Conservation (phyloP, 2,888 invertebrate genomes). For the Dinocampus coccinellae region DNA sequence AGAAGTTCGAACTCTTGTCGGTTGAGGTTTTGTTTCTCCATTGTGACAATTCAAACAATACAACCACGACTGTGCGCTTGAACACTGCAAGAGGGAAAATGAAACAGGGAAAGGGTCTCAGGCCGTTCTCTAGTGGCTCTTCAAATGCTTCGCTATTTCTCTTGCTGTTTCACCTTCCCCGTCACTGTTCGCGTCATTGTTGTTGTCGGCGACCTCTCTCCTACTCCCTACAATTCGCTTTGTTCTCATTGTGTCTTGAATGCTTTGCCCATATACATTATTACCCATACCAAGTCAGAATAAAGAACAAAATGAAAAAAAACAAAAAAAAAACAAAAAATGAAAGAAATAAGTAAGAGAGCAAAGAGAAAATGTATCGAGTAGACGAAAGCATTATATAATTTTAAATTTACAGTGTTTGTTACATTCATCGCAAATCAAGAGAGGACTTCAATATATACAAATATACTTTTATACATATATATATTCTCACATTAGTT, state of each 20-base stretch:
- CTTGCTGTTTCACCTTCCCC: conserved; percentile 12
- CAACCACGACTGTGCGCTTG: conserved; percentile 31
- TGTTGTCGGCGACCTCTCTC: conserved; percentile 1
- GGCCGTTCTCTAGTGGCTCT: conserved; percentile 38
- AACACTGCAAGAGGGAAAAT: conserved; percentile 28
- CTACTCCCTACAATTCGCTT: not conserved
- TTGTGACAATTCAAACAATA: conserved; percentile 65
- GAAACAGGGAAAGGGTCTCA: conserved; percentile 44
- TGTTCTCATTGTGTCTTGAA: conserved; percentile 9
- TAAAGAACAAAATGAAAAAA: no score
- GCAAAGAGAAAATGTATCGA: not conserved
- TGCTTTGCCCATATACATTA: not conserved
- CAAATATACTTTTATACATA: not conserved
- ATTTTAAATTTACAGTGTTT: not conserved
- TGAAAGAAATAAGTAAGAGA: no score
- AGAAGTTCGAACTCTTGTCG: conserved; percentile 55
- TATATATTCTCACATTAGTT: not conserved
- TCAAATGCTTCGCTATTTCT: conserved; percentile 30
- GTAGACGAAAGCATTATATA: not conserved
- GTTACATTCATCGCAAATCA: not conserved
- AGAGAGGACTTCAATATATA: not conserved
- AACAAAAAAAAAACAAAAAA: no score
- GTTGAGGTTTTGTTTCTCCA: conserved; percentile 60
- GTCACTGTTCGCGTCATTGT: not conserved
- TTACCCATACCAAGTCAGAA: no score